Evolutionary conservation across 2,113 vertebrate genomes (phyloP).

Genomic region (Heterochromis multidens): DNA sequence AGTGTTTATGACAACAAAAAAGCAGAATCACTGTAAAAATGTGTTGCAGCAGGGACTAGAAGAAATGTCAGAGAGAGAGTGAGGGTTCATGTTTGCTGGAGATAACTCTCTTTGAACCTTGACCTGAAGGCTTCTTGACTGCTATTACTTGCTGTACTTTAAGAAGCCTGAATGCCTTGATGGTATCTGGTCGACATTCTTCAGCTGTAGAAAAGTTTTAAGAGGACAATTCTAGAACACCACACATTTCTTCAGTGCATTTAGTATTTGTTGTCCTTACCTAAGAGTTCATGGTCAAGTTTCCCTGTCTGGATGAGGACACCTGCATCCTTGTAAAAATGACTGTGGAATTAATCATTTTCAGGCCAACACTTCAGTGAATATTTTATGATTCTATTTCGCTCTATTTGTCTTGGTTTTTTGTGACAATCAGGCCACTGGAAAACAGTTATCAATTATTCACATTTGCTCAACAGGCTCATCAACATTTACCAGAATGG

Average conservation of each 20-base stretch:
- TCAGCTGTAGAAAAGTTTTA: background rate
- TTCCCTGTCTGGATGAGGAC: slow-evolving; percentile 13
- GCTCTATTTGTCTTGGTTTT: slow-evolving; percentile 94
- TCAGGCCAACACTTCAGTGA: slow-evolving; percentile 87
- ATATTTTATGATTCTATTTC: slow-evolving; percentile 98
- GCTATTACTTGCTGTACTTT: background rate
- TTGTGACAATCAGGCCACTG: slow-evolving; percentile 92
- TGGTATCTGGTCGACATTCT: slow-evolving; percentile 31
- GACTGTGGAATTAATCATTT: slow-evolving; percentile 88
- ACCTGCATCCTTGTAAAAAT: slow-evolving; percentile 75
- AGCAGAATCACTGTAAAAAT: background rate
- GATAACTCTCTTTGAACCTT: slow-evolving; percentile 44
- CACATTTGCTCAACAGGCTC: slow-evolving; percentile 86
- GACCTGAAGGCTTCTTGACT: slow-evolving; percentile 18
- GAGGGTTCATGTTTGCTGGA: slow-evolving; percentile 15
- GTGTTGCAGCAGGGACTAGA: slow-evolving; percentile 1
- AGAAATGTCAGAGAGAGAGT: slow-evolving; percentile 46
- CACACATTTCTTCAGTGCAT: background rate
- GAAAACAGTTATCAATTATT: slow-evolving; percentile 96
- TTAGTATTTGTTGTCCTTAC: background rate
- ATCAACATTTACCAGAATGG: slow-evolving; percentile 81
- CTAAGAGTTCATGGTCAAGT: slow-evolving; percentile 27
- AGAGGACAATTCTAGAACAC: background rate
- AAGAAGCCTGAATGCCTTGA: slow-evolving; percentile 1
- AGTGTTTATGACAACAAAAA: slow-evolving; percentile 6